phyloP scores from a whole-genome alignment of 2,113 vertebrate species.

The Plotosus lineatus region DNA sequence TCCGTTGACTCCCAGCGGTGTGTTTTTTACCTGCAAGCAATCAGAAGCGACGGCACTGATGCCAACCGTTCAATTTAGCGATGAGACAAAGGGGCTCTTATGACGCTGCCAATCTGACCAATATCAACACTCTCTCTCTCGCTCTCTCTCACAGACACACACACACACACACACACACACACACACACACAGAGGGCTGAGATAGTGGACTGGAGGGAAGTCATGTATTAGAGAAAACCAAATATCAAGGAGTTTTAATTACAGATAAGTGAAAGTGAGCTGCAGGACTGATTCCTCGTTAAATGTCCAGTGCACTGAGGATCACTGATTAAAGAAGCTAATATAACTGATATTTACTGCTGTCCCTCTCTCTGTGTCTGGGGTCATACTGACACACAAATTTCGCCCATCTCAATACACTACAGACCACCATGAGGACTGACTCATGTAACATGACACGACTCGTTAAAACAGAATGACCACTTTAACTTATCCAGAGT shows the following conservation, averaged over 20 bases:
- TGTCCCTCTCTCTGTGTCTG: not conserved
- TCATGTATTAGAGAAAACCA: conserved; percentile 38
- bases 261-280: conserved; percentile 43
- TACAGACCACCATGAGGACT: not conserved
- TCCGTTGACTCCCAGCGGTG: conserved; percentile 24
- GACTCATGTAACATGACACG: not conserved
- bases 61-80: conserved; percentile 63
- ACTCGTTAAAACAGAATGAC: not conserved
- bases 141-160: conserved; percentile 4
- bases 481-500: not conserved
- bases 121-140: conserved; percentile 47
- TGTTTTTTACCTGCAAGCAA: conserved; percentile 62
- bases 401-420: not conserved
- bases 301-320: not conserved
- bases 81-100: conserved; percentile 59
- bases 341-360: conserved; percentile 9
- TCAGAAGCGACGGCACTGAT: conserved; percentile 61
- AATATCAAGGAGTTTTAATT: conserved; percentile 39
- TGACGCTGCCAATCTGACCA: conserved; percentile 55
- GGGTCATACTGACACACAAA: not conserved
- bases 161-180: not conserved
- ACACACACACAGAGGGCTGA: not conserved
- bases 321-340: not conserved
- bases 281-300: not conserved
- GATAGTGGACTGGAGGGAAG: conserved; percentile 17